Percentiles rank a stretch among this genome's conserved stretches.
These are phyloP conservation scores for Brachionus rotundiformis DNA, from an alignment of 1,140 invertebrate genomes.

Conservation along the genomic window DNA sequence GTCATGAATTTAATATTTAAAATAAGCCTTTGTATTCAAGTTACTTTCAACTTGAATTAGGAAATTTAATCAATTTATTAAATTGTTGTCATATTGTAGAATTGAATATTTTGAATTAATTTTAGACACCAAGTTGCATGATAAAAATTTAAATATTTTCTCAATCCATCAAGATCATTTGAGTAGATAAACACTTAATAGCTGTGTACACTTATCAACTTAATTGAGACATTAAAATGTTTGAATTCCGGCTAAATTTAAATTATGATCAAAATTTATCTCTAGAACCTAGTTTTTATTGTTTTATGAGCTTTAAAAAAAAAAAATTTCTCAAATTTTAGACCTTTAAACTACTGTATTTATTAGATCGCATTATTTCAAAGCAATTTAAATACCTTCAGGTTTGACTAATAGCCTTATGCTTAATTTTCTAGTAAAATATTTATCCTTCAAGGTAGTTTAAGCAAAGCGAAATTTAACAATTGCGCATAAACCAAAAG, in stretches of 20 bases:
- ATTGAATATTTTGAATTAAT: background rate
- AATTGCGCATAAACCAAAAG: background rate
- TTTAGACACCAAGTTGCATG: background rate
- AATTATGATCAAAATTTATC: slow-evolving; percentile 17
- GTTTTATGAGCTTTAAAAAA: background rate
- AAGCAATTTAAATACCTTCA: slow-evolving; percentile 10
- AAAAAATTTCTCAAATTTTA: background rate
- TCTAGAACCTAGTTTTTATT: background rate
- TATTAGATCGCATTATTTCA: background rate
- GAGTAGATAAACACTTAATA: background rate
- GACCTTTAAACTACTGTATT: background rate
- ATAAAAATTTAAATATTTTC: background rate
- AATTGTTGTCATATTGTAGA: background rate
- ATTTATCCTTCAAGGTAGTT: slow-evolving; percentile 13
- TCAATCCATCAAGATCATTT: background rate
- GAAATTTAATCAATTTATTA: background rate
- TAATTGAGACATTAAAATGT: background rate
- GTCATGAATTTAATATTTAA: background rate
- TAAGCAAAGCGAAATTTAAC: background rate
- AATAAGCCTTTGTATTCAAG: too few relatives aligned
- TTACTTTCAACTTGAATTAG: background rate
- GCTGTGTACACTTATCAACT: background rate
- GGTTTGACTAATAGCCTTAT: background rate
- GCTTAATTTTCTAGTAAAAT: background rate
- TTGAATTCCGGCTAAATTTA: background rate